Evolutionary conservation across 2,888 invertebrate species (phyloP), one percentile per base, ranked within the genome.

Genomic region (Erebia ligea): DNA sequence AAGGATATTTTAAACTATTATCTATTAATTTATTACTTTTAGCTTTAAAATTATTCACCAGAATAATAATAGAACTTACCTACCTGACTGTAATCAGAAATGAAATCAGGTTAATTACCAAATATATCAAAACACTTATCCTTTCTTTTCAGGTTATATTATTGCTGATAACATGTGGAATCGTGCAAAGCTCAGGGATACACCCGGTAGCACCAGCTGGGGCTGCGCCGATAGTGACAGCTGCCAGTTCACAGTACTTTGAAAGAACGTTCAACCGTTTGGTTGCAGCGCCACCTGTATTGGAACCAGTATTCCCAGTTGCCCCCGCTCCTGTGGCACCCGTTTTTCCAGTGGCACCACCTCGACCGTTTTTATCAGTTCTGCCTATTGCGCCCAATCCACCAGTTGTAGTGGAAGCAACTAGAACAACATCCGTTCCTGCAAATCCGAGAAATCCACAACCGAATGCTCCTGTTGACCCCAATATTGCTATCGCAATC

Each of bases 231-330:
- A 92, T 95, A 52, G 95, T 96, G 6, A 95, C 96, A 0, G 94
- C 96, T 1, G 94, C 95, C 69, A 96, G 96, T 82, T 95, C 95
- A 58, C 96, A 96, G 83, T 95, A 95, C 73, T 92, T 96, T 76
- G 94, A 95, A 67, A 94, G 95, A 76, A 95, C 94, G 59, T 95
- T 95, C 86, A 95, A 96, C 80, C 89, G 87, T 42, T 81, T 91
- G 56, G 85, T 93, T 3, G 86, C 87, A 10, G 87, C 89, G 50
- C 85, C 86, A 3, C 71, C 79, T 3, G 75, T 81, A n/a, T 74
- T 81, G 11, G 80, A 78, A 76, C 80, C 83, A n/a, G 78, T 80
- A 4, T 67, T 78, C 21, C 77, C 80, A 40, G 75, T 77, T 1
- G 76, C 79, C 4, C 79, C 81, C n/a, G 75, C 72, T 8, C 76